These are phyloP conservation scores for Echinarachnius parma DNA, from an alignment of 53 echinoderm and acorn worm genomes.

Conservation along the genomic window DNA sequence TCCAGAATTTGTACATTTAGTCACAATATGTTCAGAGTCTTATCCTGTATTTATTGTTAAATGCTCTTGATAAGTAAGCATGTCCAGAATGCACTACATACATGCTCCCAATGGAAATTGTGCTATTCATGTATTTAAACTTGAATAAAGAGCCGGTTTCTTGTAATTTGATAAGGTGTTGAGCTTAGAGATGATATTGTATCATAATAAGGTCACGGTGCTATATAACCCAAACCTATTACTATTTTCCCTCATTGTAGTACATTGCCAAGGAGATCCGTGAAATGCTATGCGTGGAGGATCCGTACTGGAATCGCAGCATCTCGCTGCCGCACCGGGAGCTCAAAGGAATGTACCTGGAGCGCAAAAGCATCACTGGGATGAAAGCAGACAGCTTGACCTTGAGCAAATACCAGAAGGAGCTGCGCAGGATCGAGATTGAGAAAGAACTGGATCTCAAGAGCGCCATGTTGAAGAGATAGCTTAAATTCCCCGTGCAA, in stretches of 20 bases:
- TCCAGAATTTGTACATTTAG: too few species aligned
- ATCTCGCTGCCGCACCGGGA: constrained; percentile 88
- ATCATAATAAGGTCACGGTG: too few species aligned
- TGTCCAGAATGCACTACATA: too few species aligned
- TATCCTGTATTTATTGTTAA: too few species aligned
- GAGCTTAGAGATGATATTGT: too few species aligned
- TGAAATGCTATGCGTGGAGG: constrained; percentile 78
- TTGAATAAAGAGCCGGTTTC: too few species aligned
- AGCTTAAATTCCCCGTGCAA: neutral
- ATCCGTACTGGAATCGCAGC: constrained; percentile 93
- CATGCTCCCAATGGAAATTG: too few species aligned
- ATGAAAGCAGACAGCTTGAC: constrained; percentile 71
- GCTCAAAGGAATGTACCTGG: constrained; percentile 91
- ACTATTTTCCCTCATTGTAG: constrained; percentile 54
- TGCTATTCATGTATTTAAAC: too few species aligned
- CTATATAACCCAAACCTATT: too few species aligned
- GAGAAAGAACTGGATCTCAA: constrained; percentile 48
- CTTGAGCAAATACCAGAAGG: constrained; percentile 81
- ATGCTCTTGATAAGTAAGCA: too few species aligned
- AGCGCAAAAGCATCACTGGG: constrained; percentile 87
- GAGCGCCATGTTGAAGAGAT: constrained; percentile 29
- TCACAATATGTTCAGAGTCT: too few species aligned
- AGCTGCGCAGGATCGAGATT: constrained; percentile 72
- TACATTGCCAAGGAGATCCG: constrained; percentile 79
- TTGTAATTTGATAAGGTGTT: too few species aligned